These are phyloP conservation scores for Disparrhopalites patrizii DNA, from an alignment of 2,888 invertebrate species.

Conservation along the genomic window DNA sequence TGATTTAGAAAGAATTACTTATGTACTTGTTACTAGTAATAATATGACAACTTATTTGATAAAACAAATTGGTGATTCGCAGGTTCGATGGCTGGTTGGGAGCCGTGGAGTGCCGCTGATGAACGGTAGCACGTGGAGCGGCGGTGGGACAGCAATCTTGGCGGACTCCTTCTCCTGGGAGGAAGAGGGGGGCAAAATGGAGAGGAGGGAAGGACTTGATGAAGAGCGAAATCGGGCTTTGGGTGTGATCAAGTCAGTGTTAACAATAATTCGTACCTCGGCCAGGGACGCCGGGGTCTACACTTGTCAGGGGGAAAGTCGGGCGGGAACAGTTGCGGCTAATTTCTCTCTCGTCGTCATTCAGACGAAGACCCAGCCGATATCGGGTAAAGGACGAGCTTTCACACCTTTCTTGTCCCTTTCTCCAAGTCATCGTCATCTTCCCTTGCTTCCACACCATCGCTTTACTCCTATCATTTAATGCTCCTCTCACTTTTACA, in stretches of 20 bases:
- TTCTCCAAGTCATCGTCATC: neutral
- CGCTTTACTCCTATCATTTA: neutral
- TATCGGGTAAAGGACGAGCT: slow-evolving; percentile 41
- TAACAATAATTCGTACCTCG: slow-evolving; percentile 69
- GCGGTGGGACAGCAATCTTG: slow-evolving; percentile 23
- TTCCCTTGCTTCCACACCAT: neutral
- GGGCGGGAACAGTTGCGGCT: slow-evolving; percentile 71
- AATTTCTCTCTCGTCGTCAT: slow-evolving; percentile 69
- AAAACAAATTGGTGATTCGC: too few species aligned
- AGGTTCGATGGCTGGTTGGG: slow-evolving; percentile 45
- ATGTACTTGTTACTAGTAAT: too few species aligned
- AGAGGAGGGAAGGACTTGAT: neutral
- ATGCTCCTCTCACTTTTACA: neutral
- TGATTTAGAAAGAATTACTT: too few species aligned
- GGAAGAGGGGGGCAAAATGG: neutral
- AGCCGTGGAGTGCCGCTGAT: slow-evolving; percentile 38
- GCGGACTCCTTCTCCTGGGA: slow-evolving; percentile 27
- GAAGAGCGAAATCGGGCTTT: slow-evolving; percentile 31
- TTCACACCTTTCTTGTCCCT: neutral
- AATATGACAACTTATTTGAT: too few species aligned
- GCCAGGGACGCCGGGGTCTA: slow-evolving; percentile 72
- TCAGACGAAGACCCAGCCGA: slow-evolving; percentile 55
- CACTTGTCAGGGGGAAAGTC: slow-evolving; percentile 73
- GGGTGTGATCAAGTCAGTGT: slow-evolving; percentile 61
- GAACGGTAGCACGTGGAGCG: slow-evolving; percentile 33